Percentiles rank a stretch among this genome's conserved stretches.
These are phyloP conservation scores for Anneissia japonica DNA, from an alignment of 35 echinoderm and acorn worm genomes.

Conservation along the genomic window DNA sequence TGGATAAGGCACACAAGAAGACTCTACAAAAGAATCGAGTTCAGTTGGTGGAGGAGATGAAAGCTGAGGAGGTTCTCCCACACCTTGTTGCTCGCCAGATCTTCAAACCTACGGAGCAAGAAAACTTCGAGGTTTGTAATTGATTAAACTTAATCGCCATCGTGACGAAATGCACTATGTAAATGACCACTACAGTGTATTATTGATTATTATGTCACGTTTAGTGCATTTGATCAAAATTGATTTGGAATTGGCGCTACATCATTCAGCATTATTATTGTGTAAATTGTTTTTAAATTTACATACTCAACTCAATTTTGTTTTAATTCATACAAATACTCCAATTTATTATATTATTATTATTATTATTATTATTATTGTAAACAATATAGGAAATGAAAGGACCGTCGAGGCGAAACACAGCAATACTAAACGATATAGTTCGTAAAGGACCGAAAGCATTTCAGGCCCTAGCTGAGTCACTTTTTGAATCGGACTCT, in stretches of 20 bases:
- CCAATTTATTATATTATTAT: too few species aligned
- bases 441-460: neutral
- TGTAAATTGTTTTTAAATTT: too few species aligned
- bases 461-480: neutral
- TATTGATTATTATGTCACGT: too few species aligned
- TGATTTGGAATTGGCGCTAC: too few species aligned
- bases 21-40: neutral
- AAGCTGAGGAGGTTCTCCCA: neutral
- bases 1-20: neutral
- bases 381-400: neutral
- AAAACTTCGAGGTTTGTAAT: neutral
- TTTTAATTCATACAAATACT: too few species aligned
- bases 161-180: too few species aligned
- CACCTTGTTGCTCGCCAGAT: neutral
- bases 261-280: too few species aligned
- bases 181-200: too few species aligned
- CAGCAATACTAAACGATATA: neutral
- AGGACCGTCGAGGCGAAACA: neutral
- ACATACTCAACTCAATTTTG: too few species aligned
- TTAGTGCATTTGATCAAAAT: too few species aligned
- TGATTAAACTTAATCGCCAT: too few species aligned
- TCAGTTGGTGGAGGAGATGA: neutral
- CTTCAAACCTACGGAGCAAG: neutral
- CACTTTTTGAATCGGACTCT: neutral
- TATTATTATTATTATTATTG: too few species aligned